Base-by-base conservation (phyloP, 2,888 invertebrate species). In the Oxycera nigricornis region DNA sequence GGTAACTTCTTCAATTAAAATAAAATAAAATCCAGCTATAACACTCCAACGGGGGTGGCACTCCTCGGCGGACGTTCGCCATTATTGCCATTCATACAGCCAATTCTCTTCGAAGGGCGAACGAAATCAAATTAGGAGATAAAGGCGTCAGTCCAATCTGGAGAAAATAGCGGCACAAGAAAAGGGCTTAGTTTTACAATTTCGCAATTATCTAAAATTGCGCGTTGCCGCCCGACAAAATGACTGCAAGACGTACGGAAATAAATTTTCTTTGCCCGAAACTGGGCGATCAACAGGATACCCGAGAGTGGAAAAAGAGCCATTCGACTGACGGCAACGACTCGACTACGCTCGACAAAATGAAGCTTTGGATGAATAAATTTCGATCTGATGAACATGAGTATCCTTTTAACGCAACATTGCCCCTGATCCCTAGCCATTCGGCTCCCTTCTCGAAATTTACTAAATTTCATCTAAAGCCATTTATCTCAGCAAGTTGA, bases 331-430 rank as follows among this genome's bases (percentile, higher is more conserved):
- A 72, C 55, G 20, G 17, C 39, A 17, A 39, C 30, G 6, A 22
- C n/a, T n/a, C 24, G 41, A 41, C 22, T 55, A 30, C 24, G 14
- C 14, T 11, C 31, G n/a, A 61, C 35, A 20, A 59, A 39, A 26
- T 11, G 52, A 76, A 72, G 72, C 72, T 55, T 70, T 46, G 61
- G 50, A 72, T 76, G 74, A 74, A 76, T 76, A 76, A 76, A 76
- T 76, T 76, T 76, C 74, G 74, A 74, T 73, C 74, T 74, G 73
- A 67, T 73, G 74, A 77, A 77, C 77, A 77, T 70, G 75, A 77
- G 77, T 77, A 77, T 77, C 77, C 75, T 77, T 77, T 77, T 75
- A 77, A 77, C 77, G 77, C 74, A 77, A 77, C 77, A 77, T 77
- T 77, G 75, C 77, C 73, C 57, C 70, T 77, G 77, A 77, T 77